These are phyloP conservation scores for Thermophis baileyi DNA, from an alignment of 2,113 vertebrate species.

Conservation along the genomic window DNA sequence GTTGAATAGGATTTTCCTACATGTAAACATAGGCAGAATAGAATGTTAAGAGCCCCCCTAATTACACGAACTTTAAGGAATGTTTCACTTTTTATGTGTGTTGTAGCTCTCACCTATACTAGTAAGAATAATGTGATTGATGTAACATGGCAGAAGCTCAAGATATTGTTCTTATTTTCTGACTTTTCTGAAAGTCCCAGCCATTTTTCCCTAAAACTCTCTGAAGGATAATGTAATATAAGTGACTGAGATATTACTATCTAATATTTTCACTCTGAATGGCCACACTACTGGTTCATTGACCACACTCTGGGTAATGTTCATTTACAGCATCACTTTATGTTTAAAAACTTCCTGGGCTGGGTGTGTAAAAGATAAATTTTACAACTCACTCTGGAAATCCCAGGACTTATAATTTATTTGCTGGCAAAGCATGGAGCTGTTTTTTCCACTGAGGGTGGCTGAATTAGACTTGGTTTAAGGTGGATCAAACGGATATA, in stretches of 20 bases:
- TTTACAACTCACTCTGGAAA: constrained; percentile 49
- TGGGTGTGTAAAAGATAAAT: constrained; percentile 51
- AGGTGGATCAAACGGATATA: neutral
- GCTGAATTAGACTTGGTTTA: neutral
- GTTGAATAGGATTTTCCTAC: neutral
- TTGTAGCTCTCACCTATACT: constrained; percentile 54
- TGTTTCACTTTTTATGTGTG: constrained; percentile 51
- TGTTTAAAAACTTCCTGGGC: constrained; percentile 35
- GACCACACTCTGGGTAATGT: constrained; percentile 70
- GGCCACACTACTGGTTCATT: constrained; percentile 75
- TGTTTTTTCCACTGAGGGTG: neutral
- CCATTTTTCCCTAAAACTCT: constrained; percentile 64
- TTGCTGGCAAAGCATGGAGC: constrained; percentile 19
- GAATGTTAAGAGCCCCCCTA: neutral
- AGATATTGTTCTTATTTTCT: constrained; percentile 3
- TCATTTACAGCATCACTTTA: constrained; percentile 44
- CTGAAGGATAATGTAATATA: constrained; percentile 60
- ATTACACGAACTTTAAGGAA: constrained; percentile 24
- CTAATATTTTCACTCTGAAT: constrained; percentile 72
- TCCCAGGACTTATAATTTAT: constrained; percentile 33
- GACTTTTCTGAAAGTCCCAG: constrained; percentile 56
- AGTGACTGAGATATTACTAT: constrained; percentile 79
- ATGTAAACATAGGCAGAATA: neutral
- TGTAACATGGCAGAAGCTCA: constrained; percentile 26
- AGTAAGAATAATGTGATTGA: constrained; percentile 50